Percentiles rank a stretch among this genome's conserved stretches.
Conservation (phyloP, 1,140 invertebrate genomes). For the Cataglyphis hispanica region DNA sequence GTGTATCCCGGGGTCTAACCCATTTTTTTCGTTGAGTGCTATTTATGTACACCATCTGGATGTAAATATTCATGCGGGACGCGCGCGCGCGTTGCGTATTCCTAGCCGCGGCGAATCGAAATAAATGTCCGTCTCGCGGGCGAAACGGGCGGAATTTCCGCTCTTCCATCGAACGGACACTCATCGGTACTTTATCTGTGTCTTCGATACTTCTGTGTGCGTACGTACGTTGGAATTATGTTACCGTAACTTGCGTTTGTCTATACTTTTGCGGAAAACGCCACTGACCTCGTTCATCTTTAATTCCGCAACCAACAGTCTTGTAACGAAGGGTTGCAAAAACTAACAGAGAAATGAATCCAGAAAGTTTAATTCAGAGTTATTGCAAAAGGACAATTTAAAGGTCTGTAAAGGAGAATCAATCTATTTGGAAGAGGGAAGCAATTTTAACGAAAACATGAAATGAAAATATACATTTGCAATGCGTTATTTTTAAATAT, state of each 20-base stretch:
- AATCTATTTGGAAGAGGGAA: background rate
- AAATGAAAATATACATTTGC: background rate
- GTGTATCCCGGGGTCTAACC: slow-evolving; percentile 56
- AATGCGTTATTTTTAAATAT: background rate
- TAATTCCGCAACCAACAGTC: background rate
- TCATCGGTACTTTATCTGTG: slow-evolving; percentile 19
- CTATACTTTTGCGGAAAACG: background rate
- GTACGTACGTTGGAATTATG: background rate
- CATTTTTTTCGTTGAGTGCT: slow-evolving; percentile 69
- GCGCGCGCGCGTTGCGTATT: slow-evolving; percentile 47
- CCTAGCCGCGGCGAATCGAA: slow-evolving; percentile 66
- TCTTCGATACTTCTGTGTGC: slow-evolving; percentile 5
- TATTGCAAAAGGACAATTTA: background rate
- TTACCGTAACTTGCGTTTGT: slow-evolving; percentile 20
- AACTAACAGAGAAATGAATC: slow-evolving; percentile 1
- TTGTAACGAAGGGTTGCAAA: slow-evolving; percentile 23
- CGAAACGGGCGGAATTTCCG: background rate
- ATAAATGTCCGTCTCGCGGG: slow-evolving; percentile 60
- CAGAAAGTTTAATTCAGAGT: slow-evolving; percentile 18
- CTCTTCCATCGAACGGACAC: slow-evolving; percentile 6
- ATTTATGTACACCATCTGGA: slow-evolving; percentile 67
- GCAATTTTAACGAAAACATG: background rate
- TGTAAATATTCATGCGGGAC: slow-evolving; percentile 74
- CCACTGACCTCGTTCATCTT: background rate
- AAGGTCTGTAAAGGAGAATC: background rate